Percentiles rank a stretch among this genome's conserved stretches.
Conservation (phyloP, 2,113 vertebrate genomes). For the Uria lomvia region DNA sequence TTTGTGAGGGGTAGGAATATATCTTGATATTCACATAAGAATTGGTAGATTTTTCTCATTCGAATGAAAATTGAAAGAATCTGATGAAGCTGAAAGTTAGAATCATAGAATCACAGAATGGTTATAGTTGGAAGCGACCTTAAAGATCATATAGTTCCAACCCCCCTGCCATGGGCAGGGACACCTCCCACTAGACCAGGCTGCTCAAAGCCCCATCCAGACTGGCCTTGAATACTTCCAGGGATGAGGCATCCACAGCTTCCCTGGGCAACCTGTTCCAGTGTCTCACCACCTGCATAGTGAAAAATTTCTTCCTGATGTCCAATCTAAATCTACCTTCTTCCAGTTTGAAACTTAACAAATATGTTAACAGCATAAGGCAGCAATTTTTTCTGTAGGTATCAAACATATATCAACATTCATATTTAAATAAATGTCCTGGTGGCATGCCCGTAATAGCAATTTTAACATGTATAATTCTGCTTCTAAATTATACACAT, state of each 20-base stretch:
- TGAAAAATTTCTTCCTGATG: background rate
- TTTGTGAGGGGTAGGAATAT: background rate
- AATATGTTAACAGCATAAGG: background rate
- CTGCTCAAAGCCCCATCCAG: background rate
- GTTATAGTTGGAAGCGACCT: background rate
- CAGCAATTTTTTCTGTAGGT: background rate
- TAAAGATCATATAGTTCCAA: background rate
- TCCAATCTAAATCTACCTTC: background rate
- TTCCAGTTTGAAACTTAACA: background rate
- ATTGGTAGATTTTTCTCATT: background rate
- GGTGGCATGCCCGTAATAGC: background rate
- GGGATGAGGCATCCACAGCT: background rate
- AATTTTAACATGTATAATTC: background rate
- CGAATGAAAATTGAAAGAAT: background rate
- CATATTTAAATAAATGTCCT: background rate
- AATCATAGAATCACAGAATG: background rate
- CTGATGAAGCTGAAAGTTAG: background rate
- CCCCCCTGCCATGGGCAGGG: background rate
- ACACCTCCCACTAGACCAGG: background rate
- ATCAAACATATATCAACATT: background rate
- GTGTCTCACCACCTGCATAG: background rate
- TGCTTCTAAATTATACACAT: background rate
- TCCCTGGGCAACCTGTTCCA: background rate
- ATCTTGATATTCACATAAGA: background rate
- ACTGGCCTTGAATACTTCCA: background rate